Evolutionary conservation across 2,888 invertebrate species (phyloP).

Genomic region (Chydorus sphaericus): DNA sequence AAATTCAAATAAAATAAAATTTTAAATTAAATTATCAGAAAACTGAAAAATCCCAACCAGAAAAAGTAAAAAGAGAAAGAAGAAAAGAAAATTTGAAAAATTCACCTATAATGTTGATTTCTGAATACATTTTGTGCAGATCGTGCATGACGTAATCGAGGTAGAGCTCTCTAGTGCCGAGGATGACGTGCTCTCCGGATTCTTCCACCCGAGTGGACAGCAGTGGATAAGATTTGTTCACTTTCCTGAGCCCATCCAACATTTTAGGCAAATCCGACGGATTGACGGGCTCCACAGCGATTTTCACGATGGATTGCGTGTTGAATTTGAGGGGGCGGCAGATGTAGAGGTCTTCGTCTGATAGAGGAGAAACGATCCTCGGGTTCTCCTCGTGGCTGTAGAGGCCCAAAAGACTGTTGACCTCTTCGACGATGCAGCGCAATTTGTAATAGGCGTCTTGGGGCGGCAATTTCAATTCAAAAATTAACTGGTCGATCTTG

Average conservation of each 20-base stretch:
- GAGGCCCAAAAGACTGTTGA: constrained; percentile 61
- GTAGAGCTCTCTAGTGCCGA: constrained; percentile 96
- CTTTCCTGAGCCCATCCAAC: constrained; percentile 94
- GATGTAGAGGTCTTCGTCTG: constrained; percentile 74
- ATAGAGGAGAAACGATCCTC: constrained; percentile 52
- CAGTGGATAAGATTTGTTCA: constrained; percentile 95
- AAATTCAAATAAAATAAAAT: constrained; percentile 13
- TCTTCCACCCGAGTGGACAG: constrained; percentile 92
- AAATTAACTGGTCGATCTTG: constrained; percentile 82
- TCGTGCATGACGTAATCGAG: constrained; percentile 99
- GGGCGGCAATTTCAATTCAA: constrained; percentile 93
- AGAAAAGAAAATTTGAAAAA: too few relatives aligned
- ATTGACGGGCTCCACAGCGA: constrained; percentile 97
- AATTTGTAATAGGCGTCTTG: constrained; percentile 97
- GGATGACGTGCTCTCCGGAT: constrained; percentile 93
- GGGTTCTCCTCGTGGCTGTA: constrained; percentile 50
- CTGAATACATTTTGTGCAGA: constrained; percentile 93
- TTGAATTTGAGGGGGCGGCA: constrained; percentile 93
- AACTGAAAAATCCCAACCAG: too few relatives aligned
- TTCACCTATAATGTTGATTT: constrained; percentile 53
- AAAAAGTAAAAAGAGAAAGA: too few relatives aligned
- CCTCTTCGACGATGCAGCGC: constrained; percentile 89
- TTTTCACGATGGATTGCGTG: constrained; percentile 96
- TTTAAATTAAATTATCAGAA: neutral
- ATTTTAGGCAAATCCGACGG: constrained; percentile 98